Percentiles rank a stretch among this genome's conserved stretches.
Evolutionary conservation across 2,797 vertebrate genomes (phyloP).

Genomic region (Champsocephalus gunnari): DNA sequence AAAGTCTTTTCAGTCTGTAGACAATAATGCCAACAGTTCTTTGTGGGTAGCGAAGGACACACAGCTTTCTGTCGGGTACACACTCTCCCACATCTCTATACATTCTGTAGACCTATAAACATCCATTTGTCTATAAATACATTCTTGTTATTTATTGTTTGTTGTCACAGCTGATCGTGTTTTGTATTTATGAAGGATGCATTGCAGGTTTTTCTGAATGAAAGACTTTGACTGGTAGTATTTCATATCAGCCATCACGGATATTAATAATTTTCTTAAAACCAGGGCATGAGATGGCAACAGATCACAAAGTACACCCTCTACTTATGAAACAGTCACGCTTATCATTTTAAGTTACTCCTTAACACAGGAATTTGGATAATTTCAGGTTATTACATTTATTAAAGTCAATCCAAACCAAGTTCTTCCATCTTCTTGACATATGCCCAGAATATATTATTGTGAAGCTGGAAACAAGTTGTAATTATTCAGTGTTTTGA

Average conservation of each 20-base stretch:
- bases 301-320: too few species aligned
- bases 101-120: background rate
- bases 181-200: background rate
- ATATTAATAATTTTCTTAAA: background rate
- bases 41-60: slow-evolving; percentile 23
- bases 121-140: background rate
- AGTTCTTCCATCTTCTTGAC: background rate
- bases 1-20: slow-evolving; percentile 45
- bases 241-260: background rate
- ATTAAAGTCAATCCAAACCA: background rate
- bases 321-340: background rate
- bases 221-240: background rate
- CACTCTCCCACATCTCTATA: slow-evolving; percentile 14
- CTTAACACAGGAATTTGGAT: background rate
- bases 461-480: background rate
- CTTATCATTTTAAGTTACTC: too few species aligned
- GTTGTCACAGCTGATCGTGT: background rate
- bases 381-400: background rate
- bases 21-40: slow-evolving; percentile 51
- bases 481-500: background rate
- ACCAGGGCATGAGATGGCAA: background rate
- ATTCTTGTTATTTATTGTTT: background rate
- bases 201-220: background rate
- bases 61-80: background rate
- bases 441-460: background rate